Base-by-base conservation (phyloP, 2,888 invertebrate species). In the Hydriomena furcata region DNA sequence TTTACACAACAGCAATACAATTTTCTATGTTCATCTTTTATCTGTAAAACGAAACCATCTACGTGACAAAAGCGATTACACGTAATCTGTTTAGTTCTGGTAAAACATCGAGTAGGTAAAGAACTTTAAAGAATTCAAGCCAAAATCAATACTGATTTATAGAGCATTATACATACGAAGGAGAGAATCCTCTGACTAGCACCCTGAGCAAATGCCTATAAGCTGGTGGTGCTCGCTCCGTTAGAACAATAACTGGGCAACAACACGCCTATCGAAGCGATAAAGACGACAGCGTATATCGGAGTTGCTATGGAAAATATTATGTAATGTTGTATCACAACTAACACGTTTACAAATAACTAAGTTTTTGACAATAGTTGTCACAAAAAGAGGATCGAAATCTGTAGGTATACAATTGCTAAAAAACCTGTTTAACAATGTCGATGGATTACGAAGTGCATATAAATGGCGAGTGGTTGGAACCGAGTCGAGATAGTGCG, bases 301-400 rank as follows among this genome's bases (percentile, higher is more conserved):
- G 4, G 23, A 54, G 50, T 57, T 57, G 36, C 52, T 45, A 57
- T 38, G 53, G 31, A 49, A 48, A 45, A 43, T 46, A 45, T 57
- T 57, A 57, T 54, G 53, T 54, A 59, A 59, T 40, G 21, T 45
- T 27, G 23, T n/a, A 32, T 49, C 43, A 34, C 40, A 50, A 51
- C 42, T 17, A 17, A 17, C 2, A 52, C 42, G 28, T 12, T 13
- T 30, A 11, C 5, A 30, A 30, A 30, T 12, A 30, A 30, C 30
- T 12, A 12, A 30, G 7, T 13, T 5, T 13, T 7, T 12, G 5
- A 11, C 7, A 13, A 5, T 4, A 17, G 17, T 23, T 5, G 23
- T 34, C 17, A 3, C 37, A 42, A 55, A 35, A 34, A 42, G 31
- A 32, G 30, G 32, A 34, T 40, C 20, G 40, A 11, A 28, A 3